Conservation (phyloP, 2,888 invertebrate genomes). For the Bimastos eiseni region DNA sequence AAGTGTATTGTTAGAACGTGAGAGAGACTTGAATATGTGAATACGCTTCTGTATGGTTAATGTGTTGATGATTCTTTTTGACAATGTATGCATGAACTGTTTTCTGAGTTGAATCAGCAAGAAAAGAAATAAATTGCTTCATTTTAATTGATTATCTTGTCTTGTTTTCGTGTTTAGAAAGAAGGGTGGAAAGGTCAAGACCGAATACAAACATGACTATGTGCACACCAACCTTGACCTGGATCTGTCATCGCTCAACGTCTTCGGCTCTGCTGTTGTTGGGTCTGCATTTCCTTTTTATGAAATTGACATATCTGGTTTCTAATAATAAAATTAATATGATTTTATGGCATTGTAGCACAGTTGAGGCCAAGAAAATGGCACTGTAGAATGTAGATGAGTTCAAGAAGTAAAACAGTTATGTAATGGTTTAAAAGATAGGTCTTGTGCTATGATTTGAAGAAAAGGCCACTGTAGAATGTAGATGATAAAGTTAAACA, state of each 20-base stretch:
- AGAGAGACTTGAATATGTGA: background rate
- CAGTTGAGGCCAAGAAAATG: too few relatives aligned
- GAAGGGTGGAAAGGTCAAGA: conserved; percentile 34
- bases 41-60: background rate
- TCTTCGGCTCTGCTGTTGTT: conserved; percentile 31
- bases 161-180: conserved; percentile 19
- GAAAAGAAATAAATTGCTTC: background rate
- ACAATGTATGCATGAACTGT: background rate
- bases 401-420: too few relatives aligned
- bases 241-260: conserved; percentile 25
- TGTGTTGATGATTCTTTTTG: background rate
- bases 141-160: background rate
- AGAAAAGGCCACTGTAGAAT: too few relatives aligned
- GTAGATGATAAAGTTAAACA: too few relatives aligned
- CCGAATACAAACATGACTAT: conserved; percentile 47
- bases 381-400: too few relatives aligned
- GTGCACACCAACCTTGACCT: conserved; percentile 32
- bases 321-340: too few relatives aligned
- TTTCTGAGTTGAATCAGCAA: background rate
- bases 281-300: conserved; percentile 26
- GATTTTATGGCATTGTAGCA: too few relatives aligned
- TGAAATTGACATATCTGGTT: background rate
- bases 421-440: too few relatives aligned
- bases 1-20: background rate
- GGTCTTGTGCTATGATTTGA: too few relatives aligned